Base-by-base conservation (phyloP, 64 coral and sea anemone genomes). In the Dendronephthya gigantea region DNA sequence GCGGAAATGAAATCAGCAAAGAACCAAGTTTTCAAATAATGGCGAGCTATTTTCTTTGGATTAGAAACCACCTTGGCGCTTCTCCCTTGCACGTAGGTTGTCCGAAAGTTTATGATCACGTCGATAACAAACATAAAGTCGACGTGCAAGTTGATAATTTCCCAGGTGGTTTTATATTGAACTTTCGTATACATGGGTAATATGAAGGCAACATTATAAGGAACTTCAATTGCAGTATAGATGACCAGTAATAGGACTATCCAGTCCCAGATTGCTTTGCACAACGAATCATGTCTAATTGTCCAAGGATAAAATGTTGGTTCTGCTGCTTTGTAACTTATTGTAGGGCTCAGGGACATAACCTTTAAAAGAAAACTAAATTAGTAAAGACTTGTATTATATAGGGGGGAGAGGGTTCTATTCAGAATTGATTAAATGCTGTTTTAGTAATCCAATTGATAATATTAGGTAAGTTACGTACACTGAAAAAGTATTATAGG, bases 1-100 rank as follows among this genome's bases (percentile, higher is more conserved):
- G 95, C 95, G 11, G 95, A 92, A 32, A 98, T 68, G 37, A 90
- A 93, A 36, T 98, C 95, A 36, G 93, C 95, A 2, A 93, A 83
- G 82, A 98, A 98, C 95, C 95, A 98, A 4, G 90, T 82, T 82
- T 91, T 91, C 17, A 93, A 83, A 91, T 98, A 98, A 84, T 93
- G 95, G 0, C 93, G 87, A 11, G 92, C 95, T 55, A 98, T 98
- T 56, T 88, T 85, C 45, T 82, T 90, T 0, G 95, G 95, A 45
- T 50, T 50, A 41, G 89, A 89, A 2, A 98, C 82, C 27, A 98
- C 86, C 6, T 93, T 90, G 19, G 91, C 92, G 0, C 65, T 85
- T 10, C 37, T 81, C 9, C 41, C 0, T 9, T 84, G 75, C 36
- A 98, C 72, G 75, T 89, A 98, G 11, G 95, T 98, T 13, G 95